These are phyloP conservation scores for Drosophila biarmipes DNA, from an alignment of 1,140 invertebrate species.

Conservation along the genomic window DNA sequence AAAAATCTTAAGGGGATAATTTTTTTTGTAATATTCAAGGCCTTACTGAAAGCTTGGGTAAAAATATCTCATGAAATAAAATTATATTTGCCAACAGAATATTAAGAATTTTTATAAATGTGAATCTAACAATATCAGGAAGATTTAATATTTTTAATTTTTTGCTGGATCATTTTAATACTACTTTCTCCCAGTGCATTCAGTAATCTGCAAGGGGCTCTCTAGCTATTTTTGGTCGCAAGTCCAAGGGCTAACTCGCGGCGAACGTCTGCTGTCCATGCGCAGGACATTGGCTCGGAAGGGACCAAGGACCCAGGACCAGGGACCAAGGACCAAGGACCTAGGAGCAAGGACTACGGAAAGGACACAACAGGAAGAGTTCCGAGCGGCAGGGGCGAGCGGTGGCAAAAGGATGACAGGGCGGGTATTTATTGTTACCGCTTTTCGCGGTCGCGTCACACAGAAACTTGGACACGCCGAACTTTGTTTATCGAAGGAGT, in stretches of 20 bases:
- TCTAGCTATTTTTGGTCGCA: conserved; percentile 52
- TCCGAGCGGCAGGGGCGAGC: background rate
- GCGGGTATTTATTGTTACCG: conserved; percentile 73
- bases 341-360: background rate
- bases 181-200: conserved; percentile 2
- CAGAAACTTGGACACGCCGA: conserved; percentile 60
- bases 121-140: too few species aligned
- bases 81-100: too few species aligned
- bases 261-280: conserved; percentile 52
- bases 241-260: conserved; percentile 40
- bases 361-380: conserved; percentile 9
- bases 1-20: too few species aligned
- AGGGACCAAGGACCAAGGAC: background rate
- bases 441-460: conserved; percentile 67
- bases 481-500: conserved; percentile 47
- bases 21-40: too few species aligned
- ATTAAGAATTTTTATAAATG: too few species aligned
- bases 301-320: background rate
- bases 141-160: too few species aligned
- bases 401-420: conserved; percentile 49
- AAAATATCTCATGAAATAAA: too few species aligned
- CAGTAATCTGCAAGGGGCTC: conserved; percentile 22
- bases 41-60: too few species aligned
- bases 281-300: conserved; percentile 15
- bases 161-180: background rate